Evolutionary conservation across 2,797 vertebrate genomes (phyloP).

Genomic region (Smutsia gigantea): DNA sequence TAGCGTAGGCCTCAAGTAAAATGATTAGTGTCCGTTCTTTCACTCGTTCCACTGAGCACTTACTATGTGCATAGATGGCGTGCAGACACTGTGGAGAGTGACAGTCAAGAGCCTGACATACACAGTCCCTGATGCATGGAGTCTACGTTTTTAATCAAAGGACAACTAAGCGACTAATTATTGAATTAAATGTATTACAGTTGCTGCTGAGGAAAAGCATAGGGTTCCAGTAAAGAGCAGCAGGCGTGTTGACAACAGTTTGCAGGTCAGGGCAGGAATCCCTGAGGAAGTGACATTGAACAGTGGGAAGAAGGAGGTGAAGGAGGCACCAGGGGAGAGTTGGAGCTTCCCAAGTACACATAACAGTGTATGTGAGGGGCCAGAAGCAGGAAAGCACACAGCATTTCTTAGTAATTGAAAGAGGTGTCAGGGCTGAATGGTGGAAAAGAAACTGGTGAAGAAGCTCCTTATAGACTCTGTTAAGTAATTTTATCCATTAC

Average conservation of each 20-base stretch:
- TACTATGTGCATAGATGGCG: background rate
- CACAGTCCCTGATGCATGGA: background rate
- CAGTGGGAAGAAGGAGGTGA: background rate
- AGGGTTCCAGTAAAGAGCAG: background rate
- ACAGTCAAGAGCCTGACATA: background rate
- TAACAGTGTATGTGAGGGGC: background rate
- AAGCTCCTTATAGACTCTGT: background rate
- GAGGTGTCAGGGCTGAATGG: background rate
- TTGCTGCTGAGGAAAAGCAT: background rate
- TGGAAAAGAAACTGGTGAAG: background rate
- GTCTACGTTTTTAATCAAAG: background rate
- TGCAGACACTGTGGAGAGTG: background rate
- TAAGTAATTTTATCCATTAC: background rate
- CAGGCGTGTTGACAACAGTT: background rate
- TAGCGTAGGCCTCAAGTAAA: background rate
- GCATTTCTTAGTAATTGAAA: background rate
- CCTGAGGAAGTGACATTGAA: background rate
- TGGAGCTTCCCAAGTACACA: background rate
- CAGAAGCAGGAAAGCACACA: background rate
- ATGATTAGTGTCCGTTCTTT: background rate
- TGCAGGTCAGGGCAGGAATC: background rate
- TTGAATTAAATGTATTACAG: background rate
- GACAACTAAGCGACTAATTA: background rate
- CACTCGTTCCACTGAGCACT: background rate
- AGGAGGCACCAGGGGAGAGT: background rate